Percentiles rank a stretch among this genome's conserved stretches.
Evolutionary conservation across 2,888 invertebrate species (phyloP).

Genomic region (Lithophane socia): DNA sequence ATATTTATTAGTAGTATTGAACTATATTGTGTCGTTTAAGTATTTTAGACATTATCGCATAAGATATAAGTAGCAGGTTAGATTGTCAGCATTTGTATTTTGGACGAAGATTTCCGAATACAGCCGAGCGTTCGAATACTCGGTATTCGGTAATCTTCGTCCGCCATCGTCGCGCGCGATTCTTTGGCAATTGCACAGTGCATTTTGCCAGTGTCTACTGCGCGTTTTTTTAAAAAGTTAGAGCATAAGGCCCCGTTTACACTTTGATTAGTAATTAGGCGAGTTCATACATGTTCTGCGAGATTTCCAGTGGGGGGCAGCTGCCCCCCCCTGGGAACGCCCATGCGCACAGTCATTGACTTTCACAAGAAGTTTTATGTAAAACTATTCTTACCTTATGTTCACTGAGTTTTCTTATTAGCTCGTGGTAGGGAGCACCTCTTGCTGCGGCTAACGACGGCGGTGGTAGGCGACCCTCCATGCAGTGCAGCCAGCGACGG

Average conservation of each 20-base stretch:
- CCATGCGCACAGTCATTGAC: neutral
- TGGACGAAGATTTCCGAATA: no score
- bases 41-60: conserved; percentile 14
- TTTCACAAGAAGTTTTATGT: neutral
- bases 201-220: no score
- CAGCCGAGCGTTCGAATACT: no score
- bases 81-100: neutral
- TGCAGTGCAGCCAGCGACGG: conserved; percentile 96
- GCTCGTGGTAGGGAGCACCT: conserved; percentile 93
- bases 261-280: no score
- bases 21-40: neutral
- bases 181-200: no score
- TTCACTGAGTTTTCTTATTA: conserved; percentile 94
- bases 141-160: no score
- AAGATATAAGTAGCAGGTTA: neutral
- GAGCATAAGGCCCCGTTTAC: no score
- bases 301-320: no score
- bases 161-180: no score
- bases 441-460: conserved; percentile 93
- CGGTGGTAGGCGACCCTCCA: conserved; percentile 95
- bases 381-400: conserved; percentile 92
- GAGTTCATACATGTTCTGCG: no score
- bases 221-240: no score
- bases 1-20: conserved; percentile 10
- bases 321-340: no score